Conservation (phyloP, 2,888 invertebrate species). For the Mesorhabditis spiculigera region DNA sequence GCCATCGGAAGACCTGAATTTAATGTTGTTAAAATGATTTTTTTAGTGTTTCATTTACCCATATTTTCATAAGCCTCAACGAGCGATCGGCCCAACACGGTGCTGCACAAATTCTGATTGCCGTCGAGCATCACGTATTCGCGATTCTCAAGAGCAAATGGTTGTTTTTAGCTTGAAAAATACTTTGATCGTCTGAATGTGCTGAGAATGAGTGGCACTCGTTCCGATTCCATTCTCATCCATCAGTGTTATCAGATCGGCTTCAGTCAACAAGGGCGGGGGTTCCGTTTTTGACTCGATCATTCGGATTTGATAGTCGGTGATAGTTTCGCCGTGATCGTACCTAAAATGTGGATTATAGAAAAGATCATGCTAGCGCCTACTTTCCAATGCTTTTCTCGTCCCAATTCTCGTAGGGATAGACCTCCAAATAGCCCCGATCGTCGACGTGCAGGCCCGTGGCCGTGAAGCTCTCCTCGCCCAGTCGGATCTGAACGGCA, state of each 20-base stretch:
- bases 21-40: too few relatives aligned
- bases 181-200: conserved; percentile 90
- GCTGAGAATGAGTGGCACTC: conserved; percentile 80
- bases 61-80: conserved; percentile 77
- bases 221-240: conserved; percentile 89
- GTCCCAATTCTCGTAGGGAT: conserved; percentile 61
- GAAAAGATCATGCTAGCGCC: too few relatives aligned
- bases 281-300: conserved; percentile 60
- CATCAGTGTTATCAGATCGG: conserved; percentile 95
- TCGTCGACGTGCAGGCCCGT: conserved; percentile 85
- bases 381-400: conserved; percentile 40
- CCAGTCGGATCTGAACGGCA: conserved; percentile 69
- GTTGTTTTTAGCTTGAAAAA: neutral
- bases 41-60: conserved; percentile 64
- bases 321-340: conserved; percentile 58
- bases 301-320: conserved; percentile 59
- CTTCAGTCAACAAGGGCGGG: conserved; percentile 87
- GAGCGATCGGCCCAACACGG: conserved; percentile 47
- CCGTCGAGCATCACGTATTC: conserved; percentile 40
- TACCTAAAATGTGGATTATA: conserved; percentile 18
- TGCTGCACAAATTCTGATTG: neutral
- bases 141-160: too few relatives aligned
- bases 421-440: conserved; percentile 60
- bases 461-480: conserved; percentile 79
- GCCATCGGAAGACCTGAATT: conserved; percentile 71